phyloP scores from a whole-genome alignment of 1,140 invertebrate genomes.

The Drosophila sp. region DNA sequence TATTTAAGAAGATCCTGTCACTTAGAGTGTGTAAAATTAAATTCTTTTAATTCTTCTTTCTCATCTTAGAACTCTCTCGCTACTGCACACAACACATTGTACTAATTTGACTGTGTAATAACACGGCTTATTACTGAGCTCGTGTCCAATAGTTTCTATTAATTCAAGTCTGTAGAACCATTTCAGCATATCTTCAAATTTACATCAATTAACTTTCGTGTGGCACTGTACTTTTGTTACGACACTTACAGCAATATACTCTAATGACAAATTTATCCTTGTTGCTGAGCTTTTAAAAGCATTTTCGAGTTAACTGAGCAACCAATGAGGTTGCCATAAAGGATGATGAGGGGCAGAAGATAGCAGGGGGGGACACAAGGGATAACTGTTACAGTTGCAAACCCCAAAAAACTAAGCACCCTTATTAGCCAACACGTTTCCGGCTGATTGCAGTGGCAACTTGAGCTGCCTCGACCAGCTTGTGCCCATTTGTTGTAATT shows the following conservation, averaged over 20 bases:
- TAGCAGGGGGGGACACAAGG: too few relatives aligned
- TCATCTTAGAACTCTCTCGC: too few relatives aligned
- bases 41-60: too few relatives aligned
- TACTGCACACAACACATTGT: too few relatives aligned
- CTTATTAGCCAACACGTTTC: constrained; percentile 72
- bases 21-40: too few relatives aligned
- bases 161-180: background rate
- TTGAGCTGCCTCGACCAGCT: constrained; percentile 25
- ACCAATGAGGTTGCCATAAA: background rate
- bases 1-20: too few relatives aligned
- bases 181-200: background rate
- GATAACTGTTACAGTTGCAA: background rate
- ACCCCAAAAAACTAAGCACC: constrained; percentile 57
- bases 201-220: constrained; percentile 17
- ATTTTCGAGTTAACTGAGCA: constrained; percentile 61
- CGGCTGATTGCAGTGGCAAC: constrained; percentile 66
- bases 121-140: too few relatives aligned
- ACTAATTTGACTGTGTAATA: background rate
- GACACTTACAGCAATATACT: constrained; percentile 33
- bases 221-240: constrained; percentile 33
- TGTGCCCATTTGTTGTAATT: constrained; percentile 78
- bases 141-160: background rate
- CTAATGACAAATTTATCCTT: constrained; percentile 56
- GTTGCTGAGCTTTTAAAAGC: constrained; percentile 63
- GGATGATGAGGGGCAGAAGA: background rate